Evolutionary conservation across 2,888 invertebrate genomes (phyloP), one percentile per base, ranked within the genome.

Genomic region (Troides aeacus): DNA sequence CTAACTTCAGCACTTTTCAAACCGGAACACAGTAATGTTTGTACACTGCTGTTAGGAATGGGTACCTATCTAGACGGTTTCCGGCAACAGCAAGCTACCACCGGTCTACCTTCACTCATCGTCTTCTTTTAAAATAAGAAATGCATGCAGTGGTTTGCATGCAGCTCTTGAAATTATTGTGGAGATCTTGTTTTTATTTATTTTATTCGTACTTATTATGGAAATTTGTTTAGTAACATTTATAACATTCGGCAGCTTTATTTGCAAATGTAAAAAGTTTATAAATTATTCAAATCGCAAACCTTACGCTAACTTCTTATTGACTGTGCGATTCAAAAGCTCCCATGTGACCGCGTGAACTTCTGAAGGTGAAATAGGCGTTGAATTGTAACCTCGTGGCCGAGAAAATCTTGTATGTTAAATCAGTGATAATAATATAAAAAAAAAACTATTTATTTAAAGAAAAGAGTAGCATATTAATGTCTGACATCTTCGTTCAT

Each of bases 261-360:
- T 68, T 50, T 57, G 58, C 46, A 68, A 64, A 69, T 69, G 60
- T 61, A 61, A 64, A 64, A 64, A 69, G 69, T 64, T 69, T 69
- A 17, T 69, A 69, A 61, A 64, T 64, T 69, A 69, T 69, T 69
- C 64, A 53, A 42, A 53, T 69, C 42, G 24, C 58, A 50, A 63
- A 59, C 42, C 56, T 69, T 64, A 64, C 56, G 53, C 64, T 42
- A 69, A 69, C 64, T 69, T 69, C 53, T 64, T 63, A 63, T 68
- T 63, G 63, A 68, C 62, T 63, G 63, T 63, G 57, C 36, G 62
- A 68, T 68, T 59, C 63, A 61, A 64, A 58, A 64, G 64, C 60
- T 64, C 69, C 69, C 69, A 24, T 21, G 69, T 24, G 60, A 39
- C 59, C 63, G 63, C 68, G 58, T 59, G 56, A 62, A 68, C 39